phyloP scores from a whole-genome alignment of 2,113 vertebrate genomes.

The Castor canadensis region DNA sequence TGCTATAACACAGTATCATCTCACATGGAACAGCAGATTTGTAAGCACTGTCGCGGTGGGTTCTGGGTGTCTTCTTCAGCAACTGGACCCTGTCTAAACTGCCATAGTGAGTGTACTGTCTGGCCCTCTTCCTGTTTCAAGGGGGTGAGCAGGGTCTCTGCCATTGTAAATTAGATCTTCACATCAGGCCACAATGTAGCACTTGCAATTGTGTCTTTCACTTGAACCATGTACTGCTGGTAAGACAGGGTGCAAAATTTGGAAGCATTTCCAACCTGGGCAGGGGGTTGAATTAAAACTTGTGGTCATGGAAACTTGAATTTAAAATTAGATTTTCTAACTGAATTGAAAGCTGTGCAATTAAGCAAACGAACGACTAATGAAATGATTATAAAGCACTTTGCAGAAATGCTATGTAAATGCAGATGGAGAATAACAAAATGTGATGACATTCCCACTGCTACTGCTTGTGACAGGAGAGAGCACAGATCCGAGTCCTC shows the following conservation, averaged over 20 bases:
- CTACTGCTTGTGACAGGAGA: neutral
- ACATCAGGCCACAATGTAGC: neutral
- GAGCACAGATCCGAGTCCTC: neutral
- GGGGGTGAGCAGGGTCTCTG: neutral
- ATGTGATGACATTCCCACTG: neutral
- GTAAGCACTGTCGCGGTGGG: neutral
- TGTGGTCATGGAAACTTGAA: conserved; percentile 45
- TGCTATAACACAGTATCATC: neutral
- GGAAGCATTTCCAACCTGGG: neutral
- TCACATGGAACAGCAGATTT: neutral
- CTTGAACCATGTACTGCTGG: neutral
- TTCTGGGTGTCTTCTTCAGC: neutral
- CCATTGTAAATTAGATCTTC: neutral
- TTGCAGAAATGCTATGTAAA: conserved; percentile 60
- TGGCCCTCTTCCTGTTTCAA: neutral
- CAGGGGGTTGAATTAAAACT: conserved; percentile 51
- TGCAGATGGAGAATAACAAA: conserved; percentile 11
- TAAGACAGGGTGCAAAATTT: neutral
- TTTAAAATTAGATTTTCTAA: conserved; percentile 68
- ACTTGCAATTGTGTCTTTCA: neutral
- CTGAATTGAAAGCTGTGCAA: conserved; percentile 58
- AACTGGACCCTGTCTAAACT: neutral
- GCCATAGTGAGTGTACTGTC: accelerated
- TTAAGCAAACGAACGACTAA: conserved; percentile 74
- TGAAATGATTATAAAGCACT: conserved; percentile 74